Evolutionary conservation across 2,113 vertebrate genomes (phyloP), one percentile per base, ranked within the genome.

Genomic region (Lophura nycthemera): DNA sequence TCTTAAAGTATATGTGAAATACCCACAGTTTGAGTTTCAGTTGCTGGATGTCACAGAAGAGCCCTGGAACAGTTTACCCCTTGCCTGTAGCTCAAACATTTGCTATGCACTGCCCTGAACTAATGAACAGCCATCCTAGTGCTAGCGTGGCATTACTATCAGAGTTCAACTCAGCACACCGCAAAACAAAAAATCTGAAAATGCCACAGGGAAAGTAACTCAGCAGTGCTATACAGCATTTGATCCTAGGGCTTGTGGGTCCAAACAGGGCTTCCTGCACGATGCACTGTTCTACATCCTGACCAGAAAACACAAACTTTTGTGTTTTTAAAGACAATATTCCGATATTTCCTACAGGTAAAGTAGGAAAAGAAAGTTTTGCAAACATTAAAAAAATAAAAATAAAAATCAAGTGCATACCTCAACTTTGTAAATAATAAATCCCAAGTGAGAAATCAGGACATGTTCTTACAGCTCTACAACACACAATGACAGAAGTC

Each of bases 71-170:
- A 54, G 64, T 40, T 52, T 19, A 43, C 8, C 21, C 18, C 50
- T 45, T 78, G 22, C 34, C 36, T 30, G 36, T 8, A 75, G 73
- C 83, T 83, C 18, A 5, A 38, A 64, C 11, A 67, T 57, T n/a
- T 45, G 40, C 38, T 42, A 10, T 8, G 4, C 4, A 19, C 34
- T 69, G 13, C 43, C 61, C 76, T 52, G 50, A 75, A 10, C 42
- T 71, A 56, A 66, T 5, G 14, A 13, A 45, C 47, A 83, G 22
- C 20, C 65, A 25, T 18, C 7, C 12, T 60, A 40, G 25, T 6
- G 36, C 36, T 10, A 83, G 17, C 0, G 1, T 3, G 11, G 61
- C 50, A 72, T 6, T 71, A n/a, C 11, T 11, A 72, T 38, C 0
- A 0, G 75, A 32, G n/a, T 40, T 52, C 20, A 89, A 83, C 48